Evolutionary conservation across 2,888 invertebrate species (phyloP).

Genomic region (Deilephila porcellus): DNA sequence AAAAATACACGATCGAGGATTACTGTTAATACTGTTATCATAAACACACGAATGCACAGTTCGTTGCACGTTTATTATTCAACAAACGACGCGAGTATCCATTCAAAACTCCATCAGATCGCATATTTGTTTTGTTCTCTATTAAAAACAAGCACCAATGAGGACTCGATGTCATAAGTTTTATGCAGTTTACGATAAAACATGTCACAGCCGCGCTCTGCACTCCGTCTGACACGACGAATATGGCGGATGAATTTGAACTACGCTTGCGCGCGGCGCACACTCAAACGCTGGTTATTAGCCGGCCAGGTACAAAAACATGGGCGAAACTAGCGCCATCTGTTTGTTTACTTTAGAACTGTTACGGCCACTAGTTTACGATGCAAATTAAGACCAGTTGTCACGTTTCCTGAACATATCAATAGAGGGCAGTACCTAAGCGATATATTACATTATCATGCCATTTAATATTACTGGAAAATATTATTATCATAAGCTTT

Average conservation of each 20-base stretch:
- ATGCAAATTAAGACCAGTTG: neutral
- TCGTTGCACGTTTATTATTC: slow-evolving; percentile 78
- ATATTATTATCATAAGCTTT: no score
- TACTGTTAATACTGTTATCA: slow-evolving; percentile 81
- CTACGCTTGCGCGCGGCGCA: slow-evolving; percentile 77
- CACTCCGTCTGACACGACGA: slow-evolving; percentile 83
- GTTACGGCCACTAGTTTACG: neutral
- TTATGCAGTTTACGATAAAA: slow-evolving; percentile 79
- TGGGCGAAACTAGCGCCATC: slow-evolving; percentile 59
- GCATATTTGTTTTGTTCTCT: slow-evolving; percentile 72
- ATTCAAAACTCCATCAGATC: slow-evolving; percentile 66
- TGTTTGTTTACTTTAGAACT: slow-evolving; percentile 35
- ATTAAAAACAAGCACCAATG: slow-evolving; percentile 69
- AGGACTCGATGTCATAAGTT: slow-evolving; percentile 71
- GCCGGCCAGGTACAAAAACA: slow-evolving; percentile 72
- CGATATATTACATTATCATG: no score
- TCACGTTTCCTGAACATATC: slow-evolving; percentile 16
- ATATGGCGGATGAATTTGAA: slow-evolving; percentile 84
- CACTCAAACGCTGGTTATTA: slow-evolving; percentile 52
- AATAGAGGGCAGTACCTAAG: slow-evolving; percentile 42
- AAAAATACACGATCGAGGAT: slow-evolving; percentile 75
- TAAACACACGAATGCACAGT: slow-evolving; percentile 83
- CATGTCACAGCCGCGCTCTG: slow-evolving; percentile 81
- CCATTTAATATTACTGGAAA: no score
- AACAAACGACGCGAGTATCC: slow-evolving; percentile 73